Conservation (phyloP, 2,797 vertebrate genomes). For the Poecile montanus region DNA sequence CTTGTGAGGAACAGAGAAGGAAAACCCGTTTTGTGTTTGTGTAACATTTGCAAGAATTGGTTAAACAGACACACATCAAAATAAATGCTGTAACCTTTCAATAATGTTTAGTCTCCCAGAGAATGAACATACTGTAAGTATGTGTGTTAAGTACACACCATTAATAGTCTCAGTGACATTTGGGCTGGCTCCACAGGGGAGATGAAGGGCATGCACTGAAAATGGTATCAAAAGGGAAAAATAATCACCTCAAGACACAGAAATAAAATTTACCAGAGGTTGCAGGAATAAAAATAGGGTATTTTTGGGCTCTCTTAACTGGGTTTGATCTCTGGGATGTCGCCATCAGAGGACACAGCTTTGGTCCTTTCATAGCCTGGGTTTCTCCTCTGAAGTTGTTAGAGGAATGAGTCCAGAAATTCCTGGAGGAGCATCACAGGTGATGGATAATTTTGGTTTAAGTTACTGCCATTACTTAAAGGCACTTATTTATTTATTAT, state of each 20-base stretch:
- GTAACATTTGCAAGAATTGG: conserved; percentile 44
- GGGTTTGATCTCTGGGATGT: conserved; percentile 39
- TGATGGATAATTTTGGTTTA: conserved; percentile 30
- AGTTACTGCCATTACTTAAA: neutral
- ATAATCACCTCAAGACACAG: conserved; percentile 59
- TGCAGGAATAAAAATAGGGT: conserved; percentile 31
- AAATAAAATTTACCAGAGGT: conserved; percentile 57
- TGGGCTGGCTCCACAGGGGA: conserved; percentile 57
- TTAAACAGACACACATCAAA: conserved; percentile 55
- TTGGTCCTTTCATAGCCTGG: neutral
- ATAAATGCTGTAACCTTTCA: conserved; percentile 70
- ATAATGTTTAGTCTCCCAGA: conserved; percentile 55
- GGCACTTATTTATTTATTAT: neutral
- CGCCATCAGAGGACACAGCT: neutral
- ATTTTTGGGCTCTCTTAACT: conserved; percentile 18
- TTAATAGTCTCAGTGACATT: conserved; percentile 59
- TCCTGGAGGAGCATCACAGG: conserved; percentile 11
- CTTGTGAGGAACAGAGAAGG: neutral
- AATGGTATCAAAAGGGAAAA: conserved; percentile 68
- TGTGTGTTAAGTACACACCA: conserved; percentile 38
- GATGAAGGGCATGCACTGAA: conserved; percentile 59
- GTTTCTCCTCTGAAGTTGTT: conserved; percentile 17
- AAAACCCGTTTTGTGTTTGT: conserved; percentile 31
- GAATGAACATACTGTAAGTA: conserved; percentile 49
- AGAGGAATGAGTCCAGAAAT: conserved; percentile 41